Percentiles rank a stretch among this genome's conserved stretches.
These are phyloP conservation scores for Rousettus madagascariensis DNA, from an alignment of 2,797 vertebrate species.

Conservation along the genomic window DNA sequence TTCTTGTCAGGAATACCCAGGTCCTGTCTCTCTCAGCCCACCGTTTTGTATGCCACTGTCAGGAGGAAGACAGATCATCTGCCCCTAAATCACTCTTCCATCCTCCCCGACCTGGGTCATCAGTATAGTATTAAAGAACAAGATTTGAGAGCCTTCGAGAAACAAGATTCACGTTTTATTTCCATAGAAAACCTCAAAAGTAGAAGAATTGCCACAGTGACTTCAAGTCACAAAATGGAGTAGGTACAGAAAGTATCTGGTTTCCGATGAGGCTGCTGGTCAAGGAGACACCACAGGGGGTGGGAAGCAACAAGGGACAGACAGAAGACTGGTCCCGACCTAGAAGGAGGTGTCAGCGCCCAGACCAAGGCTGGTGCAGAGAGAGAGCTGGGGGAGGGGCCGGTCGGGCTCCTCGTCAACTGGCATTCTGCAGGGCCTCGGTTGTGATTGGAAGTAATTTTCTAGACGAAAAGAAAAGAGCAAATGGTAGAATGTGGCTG, in stretches of 20 bases:
- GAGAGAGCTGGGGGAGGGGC: background rate
- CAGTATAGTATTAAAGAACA: background rate
- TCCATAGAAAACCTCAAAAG: conserved; percentile 36
- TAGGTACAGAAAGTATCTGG: background rate
- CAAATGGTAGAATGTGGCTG: background rate
- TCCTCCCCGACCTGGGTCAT: background rate
- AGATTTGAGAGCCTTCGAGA: background rate
- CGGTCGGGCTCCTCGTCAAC: background rate
- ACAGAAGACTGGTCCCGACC: background rate
- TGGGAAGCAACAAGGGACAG: background rate
- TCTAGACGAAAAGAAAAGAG: conserved; percentile 48
- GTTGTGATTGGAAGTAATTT: background rate
- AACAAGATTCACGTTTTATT: conserved; percentile 66
- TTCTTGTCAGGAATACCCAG: background rate
- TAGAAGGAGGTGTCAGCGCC: background rate
- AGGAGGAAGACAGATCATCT: background rate
- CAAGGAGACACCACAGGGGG: background rate
- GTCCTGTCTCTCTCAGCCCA: background rate
- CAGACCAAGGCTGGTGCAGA: background rate
- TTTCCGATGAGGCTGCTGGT: background rate
- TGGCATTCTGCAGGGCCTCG: background rate
- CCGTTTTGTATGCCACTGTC: background rate
- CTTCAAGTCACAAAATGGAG: background rate
- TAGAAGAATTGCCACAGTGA: background rate
- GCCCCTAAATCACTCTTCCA: background rate